Conservation (phyloP, 2,888 invertebrate genomes). For the Philopedon plagiatum region DNA sequence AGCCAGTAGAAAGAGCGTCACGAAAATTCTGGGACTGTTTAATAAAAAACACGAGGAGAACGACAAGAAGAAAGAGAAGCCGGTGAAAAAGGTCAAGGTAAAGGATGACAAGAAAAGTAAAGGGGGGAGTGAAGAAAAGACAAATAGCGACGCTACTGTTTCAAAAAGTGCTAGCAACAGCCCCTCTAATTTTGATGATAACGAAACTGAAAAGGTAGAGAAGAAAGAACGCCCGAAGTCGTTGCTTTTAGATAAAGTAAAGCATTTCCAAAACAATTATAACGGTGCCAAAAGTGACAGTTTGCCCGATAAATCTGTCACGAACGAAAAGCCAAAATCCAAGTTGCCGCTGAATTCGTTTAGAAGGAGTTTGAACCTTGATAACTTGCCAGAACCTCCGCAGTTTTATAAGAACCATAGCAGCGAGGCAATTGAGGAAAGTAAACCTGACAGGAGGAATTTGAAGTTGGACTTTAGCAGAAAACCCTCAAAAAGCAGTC, state of each 20-base stretch:
- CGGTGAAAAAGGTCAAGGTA: slow-evolving; percentile 56
- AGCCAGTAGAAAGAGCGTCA: slow-evolving; percentile 78
- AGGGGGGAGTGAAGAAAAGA: slow-evolving; percentile 55
- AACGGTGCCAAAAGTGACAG: slow-evolving; percentile 70
- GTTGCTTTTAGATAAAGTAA: slow-evolving; percentile 72
- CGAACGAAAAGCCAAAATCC: slow-evolving; percentile 60
- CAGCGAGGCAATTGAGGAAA: slow-evolving; percentile 49
- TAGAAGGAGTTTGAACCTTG: slow-evolving; percentile 66
- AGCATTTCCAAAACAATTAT: slow-evolving; percentile 69
- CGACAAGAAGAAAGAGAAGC: slow-evolving; percentile 61
- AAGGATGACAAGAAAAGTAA: slow-evolving; percentile 55
- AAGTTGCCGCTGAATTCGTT: slow-evolving; percentile 65
- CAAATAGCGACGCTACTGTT: slow-evolving; percentile 44
- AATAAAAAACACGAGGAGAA: slow-evolving; percentile 81
- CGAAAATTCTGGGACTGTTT: slow-evolving; percentile 83
- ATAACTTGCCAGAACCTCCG: slow-evolving; percentile 59
- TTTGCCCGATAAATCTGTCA: slow-evolving; percentile 47
- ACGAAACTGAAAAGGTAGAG: slow-evolving; percentile 39
- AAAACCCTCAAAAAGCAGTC: slow-evolving; percentile 49
- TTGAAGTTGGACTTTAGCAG: slow-evolving; percentile 77
- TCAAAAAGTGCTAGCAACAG: neutral
- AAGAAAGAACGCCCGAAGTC: slow-evolving; percentile 72
- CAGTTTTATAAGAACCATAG: slow-evolving; percentile 53
- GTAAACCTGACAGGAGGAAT: slow-evolving; percentile 67
- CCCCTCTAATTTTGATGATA: neutral